Base-by-base conservation (phyloP, 1,140 invertebrate genomes). In the Lordiphosa stackelbergi region DNA sequence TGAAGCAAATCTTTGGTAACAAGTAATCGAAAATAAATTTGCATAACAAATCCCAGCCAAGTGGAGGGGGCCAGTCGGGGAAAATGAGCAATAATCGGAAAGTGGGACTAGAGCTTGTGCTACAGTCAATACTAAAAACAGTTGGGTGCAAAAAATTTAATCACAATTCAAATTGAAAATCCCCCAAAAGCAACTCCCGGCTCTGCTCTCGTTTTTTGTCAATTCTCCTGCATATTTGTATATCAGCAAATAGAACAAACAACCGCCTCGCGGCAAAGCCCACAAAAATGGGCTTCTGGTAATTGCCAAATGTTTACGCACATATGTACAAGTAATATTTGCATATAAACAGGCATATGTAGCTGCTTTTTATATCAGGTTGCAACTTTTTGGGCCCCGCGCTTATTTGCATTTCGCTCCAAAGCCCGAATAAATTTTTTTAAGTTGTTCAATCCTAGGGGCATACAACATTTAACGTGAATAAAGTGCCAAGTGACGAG, bases 1-100 rank as follows among this genome's bases (percentile, higher is more conserved):
- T 77, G 60, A 55, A 61, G 63, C 64, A 83, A 83, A 83, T 83
- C 77, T 83, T 83, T 77, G 75, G 72, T 83, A 83, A 83, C 77
- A 83, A 83, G 77, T 83, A 83, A 83, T 83, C 77, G 77, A 83
- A 83, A 83, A 83, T 83, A 83, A 83, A 83, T 83, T 83, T 83
- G 78, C 77, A 83, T 83, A 83, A 77, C 77, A 83, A 83, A 83
- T 83, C 62, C 65, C 48, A 68, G 56, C 53, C 62, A 60, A 63
- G 53, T 24, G 42, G 16, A 66, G 48, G 16, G 28, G 7, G 28
- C 28, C 28, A 31, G 28, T 46, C 36, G 22, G 36, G 36, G 24
- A 73, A 73, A 73, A 45, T 63, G 53, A 68, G 63, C 63, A 68
- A 70, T 63, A 69, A 69, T 70, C 57, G 63, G 19, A 42, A 16